Evolutionary conservation across 2,888 invertebrate genomes (phyloP), one percentile per base, ranked within the genome.

Genomic region (Acrocera orbiculus): DNA sequence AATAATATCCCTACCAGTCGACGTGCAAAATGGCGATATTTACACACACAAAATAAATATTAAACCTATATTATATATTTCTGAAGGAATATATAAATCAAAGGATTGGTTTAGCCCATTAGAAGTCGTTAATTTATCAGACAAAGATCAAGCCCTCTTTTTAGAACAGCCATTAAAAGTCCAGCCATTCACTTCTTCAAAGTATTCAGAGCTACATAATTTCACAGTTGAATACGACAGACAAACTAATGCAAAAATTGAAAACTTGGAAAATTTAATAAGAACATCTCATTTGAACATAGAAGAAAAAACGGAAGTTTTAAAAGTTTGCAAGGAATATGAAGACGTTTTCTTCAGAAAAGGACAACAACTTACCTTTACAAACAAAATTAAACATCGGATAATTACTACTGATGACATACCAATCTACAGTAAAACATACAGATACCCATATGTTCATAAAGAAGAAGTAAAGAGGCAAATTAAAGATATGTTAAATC

Each of bases 151-250:
- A 25, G 10, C 30, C 10, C 7, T 42, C 6, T 35, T 29, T 20
- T 17, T 38, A 13, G 34, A 42, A 37, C 38, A 40, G 30, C 38
- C 40, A 4, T 13, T 40, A 17, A 37, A 42, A 16, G 36, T 34
- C 1, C 25, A 24, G 16, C 23, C 34, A 24, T 34, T 32, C 19
- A 26, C 15, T 16, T n/a, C 23, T 44, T 13, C 30, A 7, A 25
- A 35, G 25, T 38, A 31, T 27, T 30, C 35, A n/a, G 35, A 39
- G 20, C 23, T 40, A 10, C 37, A 40, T 14, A 40, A 32, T 11
- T 31, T 37, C 16, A 39, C 26, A 16, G 19, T 39, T 24, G 31
- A 35, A 3, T 16, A 17, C 19, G 14, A 19, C 2, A 10, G 15
- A 31, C n/a, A n/a, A n/a, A n/a, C n/a, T n/a, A n/a, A n/a, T n/a